Conservation (phyloP, 2,113 vertebrate species). For the Toxotes jaculatrix region DNA sequence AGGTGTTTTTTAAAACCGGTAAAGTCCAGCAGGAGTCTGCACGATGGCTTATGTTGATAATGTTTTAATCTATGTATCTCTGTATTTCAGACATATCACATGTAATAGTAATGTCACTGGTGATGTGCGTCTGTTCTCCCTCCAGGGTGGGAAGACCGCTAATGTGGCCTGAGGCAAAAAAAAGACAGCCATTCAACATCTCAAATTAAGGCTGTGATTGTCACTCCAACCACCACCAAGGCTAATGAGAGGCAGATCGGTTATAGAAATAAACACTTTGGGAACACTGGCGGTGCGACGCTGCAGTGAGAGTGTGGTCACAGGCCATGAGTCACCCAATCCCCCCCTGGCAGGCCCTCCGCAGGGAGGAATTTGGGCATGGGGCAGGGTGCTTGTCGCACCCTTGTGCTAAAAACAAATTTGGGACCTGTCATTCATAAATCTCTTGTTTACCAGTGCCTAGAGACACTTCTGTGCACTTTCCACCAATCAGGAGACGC, state of each 20-base stretch:
- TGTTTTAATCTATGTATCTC: conserved; percentile 2
- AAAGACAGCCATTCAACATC: conserved; percentile 72
- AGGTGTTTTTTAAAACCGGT: not conserved
- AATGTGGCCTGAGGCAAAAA: conserved; percentile 73
- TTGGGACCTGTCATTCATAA: conserved; percentile 81
- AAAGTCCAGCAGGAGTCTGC: conserved; percentile 1
- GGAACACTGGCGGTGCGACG: conserved; percentile 60
- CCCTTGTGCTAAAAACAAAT: conserved; percentile 82
- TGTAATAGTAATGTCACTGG: conserved; percentile 45
- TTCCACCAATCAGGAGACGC: conserved; percentile 49
- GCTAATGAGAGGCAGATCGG: conserved; percentile 80
- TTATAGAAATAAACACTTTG: conserved; percentile 80
- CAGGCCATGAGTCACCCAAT: conserved; percentile 78
- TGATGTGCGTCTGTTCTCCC: conserved; percentile 58
- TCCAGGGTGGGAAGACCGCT: conserved; percentile 69
- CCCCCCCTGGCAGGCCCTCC: conserved; percentile 71
- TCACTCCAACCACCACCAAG: conserved; percentile 72
- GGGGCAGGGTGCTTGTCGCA: conserved; percentile 72
- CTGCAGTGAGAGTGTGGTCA: conserved; percentile 77
- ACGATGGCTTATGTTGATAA: conserved; percentile 1
- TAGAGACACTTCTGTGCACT: conserved; percentile 55
- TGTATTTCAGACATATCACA: conserved; percentile 35
- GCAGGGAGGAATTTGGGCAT: conserved; percentile 78
- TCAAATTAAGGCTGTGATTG: conserved; percentile 81
- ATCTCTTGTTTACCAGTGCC: conserved; percentile 79